Percentiles rank a stretch among this genome's conserved stretches.
phyloP scores from a whole-genome alignment of 2,888 invertebrate species.

The Dicranocentrus wangi region DNA sequence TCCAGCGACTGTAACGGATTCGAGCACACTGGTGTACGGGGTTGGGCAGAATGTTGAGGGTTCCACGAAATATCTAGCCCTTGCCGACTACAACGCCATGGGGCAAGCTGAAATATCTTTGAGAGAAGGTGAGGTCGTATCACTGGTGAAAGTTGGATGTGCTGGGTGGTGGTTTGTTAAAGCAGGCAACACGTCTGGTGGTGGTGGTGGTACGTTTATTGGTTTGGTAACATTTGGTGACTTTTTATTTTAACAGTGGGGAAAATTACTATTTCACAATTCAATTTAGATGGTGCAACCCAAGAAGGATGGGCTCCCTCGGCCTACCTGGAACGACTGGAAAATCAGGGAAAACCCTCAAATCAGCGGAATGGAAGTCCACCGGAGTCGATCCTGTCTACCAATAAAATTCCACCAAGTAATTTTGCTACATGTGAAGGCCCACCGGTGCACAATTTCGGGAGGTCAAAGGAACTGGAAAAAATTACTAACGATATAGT shows the following conservation, averaged over 20 bases:
- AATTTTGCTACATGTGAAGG: slow-evolving; percentile 30
- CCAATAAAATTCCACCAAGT: slow-evolving; percentile 24
- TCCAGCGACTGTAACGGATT: slow-evolving; percentile 27
- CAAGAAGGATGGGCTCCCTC: slow-evolving; percentile 87
- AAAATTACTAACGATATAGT: slow-evolving; percentile 62
- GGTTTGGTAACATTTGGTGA: too few relatives aligned
- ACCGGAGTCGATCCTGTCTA: slow-evolving; percentile 38
- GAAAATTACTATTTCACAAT: too few relatives aligned
- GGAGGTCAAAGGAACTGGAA: slow-evolving; percentile 47
- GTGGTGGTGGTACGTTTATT: too few relatives aligned
- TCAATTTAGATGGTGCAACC: background rate
- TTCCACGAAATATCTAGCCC: slow-evolving; percentile 84
- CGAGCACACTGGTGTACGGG: slow-evolving; percentile 65
- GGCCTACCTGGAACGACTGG: slow-evolving; percentile 86
- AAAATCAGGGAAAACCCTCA: slow-evolving; percentile 48
- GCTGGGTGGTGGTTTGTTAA: slow-evolving; percentile 98
- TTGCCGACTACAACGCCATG: slow-evolving; percentile 94
- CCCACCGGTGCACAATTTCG: slow-evolving; percentile 22
- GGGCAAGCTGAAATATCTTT: slow-evolving; percentile 93
- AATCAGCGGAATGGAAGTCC: slow-evolving; percentile 39
- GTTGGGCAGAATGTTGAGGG: slow-evolving; percentile 71
- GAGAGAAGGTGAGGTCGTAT: slow-evolving; percentile 91
- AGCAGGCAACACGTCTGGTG: slow-evolving; percentile 80
- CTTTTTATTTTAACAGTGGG: too few relatives aligned
- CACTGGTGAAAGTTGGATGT: slow-evolving; percentile 92